Evolutionary conservation across 2,113 vertebrate species (phyloP).

Genomic region (Synodontis membranacea): DNA sequence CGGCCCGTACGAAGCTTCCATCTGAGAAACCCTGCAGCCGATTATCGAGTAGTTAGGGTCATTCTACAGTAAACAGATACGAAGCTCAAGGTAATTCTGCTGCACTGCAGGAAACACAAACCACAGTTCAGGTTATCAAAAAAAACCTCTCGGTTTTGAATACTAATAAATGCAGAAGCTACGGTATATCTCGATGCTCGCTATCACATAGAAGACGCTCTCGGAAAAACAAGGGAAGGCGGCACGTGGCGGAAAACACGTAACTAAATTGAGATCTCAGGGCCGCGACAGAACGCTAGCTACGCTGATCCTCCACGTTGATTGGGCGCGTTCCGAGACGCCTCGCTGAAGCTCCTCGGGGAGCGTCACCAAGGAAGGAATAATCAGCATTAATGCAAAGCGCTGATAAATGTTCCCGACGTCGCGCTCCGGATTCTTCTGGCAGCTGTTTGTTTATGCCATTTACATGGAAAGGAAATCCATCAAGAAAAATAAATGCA

Average conservation of each 20-base stretch:
- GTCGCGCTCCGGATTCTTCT: constrained; percentile 49
- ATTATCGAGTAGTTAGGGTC: constrained; percentile 20
- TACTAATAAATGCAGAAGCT: not conserved
- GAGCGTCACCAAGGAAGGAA: constrained; percentile 50
- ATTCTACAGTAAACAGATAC: constrained; percentile 9
- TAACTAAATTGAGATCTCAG: constrained; percentile 53
- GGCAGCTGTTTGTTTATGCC: constrained; percentile 66
- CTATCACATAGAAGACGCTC: constrained; percentile 25
- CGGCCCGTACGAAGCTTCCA: constrained; percentile 25
- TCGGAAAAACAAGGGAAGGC: constrained; percentile 55
- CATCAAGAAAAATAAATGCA: constrained; percentile 61
- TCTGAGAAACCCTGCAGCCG: constrained; percentile 25
- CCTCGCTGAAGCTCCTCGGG: constrained; percentile 55
- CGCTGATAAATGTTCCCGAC: constrained; percentile 63
- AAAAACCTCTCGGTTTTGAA: not conserved
- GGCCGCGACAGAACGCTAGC: constrained; percentile 59
- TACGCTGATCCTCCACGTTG: constrained; percentile 57
- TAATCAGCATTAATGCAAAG: constrained; percentile 65
- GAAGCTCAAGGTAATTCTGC: constrained; percentile 11
- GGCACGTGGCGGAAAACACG: constrained; percentile 21
- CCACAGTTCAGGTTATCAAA: not conserved
- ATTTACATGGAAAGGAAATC: constrained; percentile 61
- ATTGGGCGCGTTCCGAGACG: constrained; percentile 61
- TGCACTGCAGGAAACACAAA: not conserved
- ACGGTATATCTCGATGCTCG: not conserved